A percentile compares a stretch with the other conserved stretches of the same genome.
Evolutionary conservation across 2,797 vertebrate genomes (phyloP).

Genomic region (Serranus cabrilla): DNA sequence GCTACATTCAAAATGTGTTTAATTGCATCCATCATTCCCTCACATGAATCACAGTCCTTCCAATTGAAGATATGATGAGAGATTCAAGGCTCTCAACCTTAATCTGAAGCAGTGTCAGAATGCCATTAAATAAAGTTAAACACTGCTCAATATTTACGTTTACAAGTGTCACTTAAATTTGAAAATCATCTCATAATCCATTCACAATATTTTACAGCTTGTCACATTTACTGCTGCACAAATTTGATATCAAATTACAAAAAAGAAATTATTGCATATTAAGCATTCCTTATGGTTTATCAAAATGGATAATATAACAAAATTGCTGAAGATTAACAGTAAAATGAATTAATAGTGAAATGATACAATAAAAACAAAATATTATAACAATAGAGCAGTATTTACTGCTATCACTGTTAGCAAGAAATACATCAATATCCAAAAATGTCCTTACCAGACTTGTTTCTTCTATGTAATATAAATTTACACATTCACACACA

Average conservation of each 20-base stretch:
- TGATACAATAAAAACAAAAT: no score
- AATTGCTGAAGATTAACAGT: neutral
- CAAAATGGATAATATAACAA: neutral
- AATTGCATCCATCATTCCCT: neutral
- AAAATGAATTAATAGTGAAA: neutral
- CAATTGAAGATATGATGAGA: neutral
- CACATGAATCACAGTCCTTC: neutral
- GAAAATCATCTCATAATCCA: neutral
- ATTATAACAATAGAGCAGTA: no score
- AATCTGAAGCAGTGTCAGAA: neutral
- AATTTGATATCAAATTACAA: neutral
- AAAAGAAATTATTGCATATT: neutral
- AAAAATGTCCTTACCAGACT: no score
- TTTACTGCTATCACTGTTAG: no score
- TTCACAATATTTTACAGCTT: no score
- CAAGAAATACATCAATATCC: no score
- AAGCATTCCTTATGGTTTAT: neutral
- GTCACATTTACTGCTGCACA: neutral
- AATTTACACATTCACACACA: neutral
- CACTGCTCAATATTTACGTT: neutral
- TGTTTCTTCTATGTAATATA: neutral
- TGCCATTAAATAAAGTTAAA: neutral
- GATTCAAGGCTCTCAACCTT: neutral
- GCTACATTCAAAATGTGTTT: neutral
- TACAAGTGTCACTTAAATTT: neutral